Conservation (phyloP, 2,797 vertebrate genomes). For the Cossypha niveicapilla region DNA sequence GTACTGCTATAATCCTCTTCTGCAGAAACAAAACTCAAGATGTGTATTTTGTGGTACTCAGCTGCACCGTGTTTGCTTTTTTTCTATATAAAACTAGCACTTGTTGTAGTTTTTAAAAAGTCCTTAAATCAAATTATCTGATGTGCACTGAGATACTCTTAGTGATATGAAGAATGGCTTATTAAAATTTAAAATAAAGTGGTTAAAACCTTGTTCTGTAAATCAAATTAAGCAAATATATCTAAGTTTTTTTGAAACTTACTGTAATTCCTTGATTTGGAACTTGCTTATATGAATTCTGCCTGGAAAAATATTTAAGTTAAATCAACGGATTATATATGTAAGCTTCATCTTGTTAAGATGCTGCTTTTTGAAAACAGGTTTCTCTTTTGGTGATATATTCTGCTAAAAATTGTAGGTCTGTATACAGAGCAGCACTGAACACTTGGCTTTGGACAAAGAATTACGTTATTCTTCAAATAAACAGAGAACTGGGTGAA, state of each 20-base stretch:
- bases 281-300: neutral
- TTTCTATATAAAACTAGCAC: neutral
- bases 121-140: neutral
- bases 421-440: neutral
- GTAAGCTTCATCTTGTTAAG: neutral
- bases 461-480: constrained; percentile 25
- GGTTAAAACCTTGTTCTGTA: neutral
- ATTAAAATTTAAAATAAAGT: neutral
- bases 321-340: neutral
- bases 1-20: neutral
- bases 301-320: neutral
- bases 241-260: neutral
- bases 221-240: neutral
- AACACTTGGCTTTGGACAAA: neutral
- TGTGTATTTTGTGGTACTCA: neutral
- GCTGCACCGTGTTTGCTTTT: neutral
- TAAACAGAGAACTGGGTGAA: constrained; percentile 3
- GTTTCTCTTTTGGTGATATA: neutral
- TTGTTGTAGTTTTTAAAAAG: neutral
- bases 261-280: neutral
- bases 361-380: neutral
- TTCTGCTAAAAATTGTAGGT: neutral
- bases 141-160: neutral
- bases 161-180: neutral
- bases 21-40: neutral